Conservation (phyloP, 2,113 vertebrate genomes). For the Meriones unguiculatus region DNA sequence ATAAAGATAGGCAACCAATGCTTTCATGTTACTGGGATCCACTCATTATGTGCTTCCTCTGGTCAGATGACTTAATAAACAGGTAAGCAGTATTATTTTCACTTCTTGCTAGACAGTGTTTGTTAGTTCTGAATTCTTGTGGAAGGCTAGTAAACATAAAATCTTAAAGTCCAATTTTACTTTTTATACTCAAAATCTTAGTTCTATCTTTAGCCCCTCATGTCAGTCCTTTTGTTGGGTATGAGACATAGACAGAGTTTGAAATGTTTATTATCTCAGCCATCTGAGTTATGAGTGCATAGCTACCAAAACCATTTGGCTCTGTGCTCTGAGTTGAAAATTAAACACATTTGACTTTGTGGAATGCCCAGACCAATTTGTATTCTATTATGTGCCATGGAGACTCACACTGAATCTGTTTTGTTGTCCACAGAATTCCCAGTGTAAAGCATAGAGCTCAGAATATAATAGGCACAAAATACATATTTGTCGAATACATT, state of each 20-base stretch:
- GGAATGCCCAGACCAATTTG: background rate
- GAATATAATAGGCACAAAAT: background rate
- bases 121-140: background rate
- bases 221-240: background rate
- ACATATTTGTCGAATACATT: background rate
- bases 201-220: background rate
- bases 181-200: slow-evolving; percentile 9
- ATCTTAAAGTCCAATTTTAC: background rate
- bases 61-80: background rate
- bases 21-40: background rate
- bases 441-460: background rate
- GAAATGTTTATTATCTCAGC: background rate
- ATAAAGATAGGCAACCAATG: background rate
- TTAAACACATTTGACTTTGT: background rate
- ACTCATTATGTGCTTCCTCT: background rate
- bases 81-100: background rate
- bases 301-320: background rate
- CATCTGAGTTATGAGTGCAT: background rate
- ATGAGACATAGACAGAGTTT: background rate
- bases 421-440: background rate
- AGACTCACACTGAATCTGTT: background rate
- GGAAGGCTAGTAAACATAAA: background rate
- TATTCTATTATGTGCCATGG: background rate
- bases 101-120: background rate
- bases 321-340: background rate